phyloP scores from a whole-genome alignment of 1,140 invertebrate genomes.

The Bombus waltoni region DNA sequence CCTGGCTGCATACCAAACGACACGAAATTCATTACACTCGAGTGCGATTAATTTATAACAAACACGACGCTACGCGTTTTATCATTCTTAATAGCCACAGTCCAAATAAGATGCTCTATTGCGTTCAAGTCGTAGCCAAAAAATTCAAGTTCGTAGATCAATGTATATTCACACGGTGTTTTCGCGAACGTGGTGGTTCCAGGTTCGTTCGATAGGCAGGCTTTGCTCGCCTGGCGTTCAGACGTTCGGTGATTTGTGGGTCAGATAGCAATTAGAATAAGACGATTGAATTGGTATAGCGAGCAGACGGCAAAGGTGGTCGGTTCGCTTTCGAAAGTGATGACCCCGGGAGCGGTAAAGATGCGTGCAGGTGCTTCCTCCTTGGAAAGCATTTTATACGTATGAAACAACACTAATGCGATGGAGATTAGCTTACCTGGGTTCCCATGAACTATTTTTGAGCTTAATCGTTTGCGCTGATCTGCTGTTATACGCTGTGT shows the following conservation, averaged over 20 bases:
- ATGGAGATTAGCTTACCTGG: slow-evolving; percentile 73
- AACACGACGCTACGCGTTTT: too few relatives aligned
- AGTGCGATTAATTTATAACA: neutral
- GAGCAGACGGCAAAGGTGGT: neutral
- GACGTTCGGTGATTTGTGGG: slow-evolving; percentile 15
- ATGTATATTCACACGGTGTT: neutral
- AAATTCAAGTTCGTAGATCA: too few relatives aligned
- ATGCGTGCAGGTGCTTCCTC: slow-evolving; percentile 66
- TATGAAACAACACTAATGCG: slow-evolving; percentile 71
- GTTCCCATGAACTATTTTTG: slow-evolving; percentile 81
- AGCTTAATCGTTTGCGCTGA: slow-evolving; percentile 78
- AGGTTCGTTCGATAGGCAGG: neutral
- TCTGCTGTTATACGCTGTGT: slow-evolving; percentile 70
- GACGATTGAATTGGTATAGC: slow-evolving; percentile 34
- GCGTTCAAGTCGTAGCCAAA: too few relatives aligned
- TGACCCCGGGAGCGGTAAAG: slow-evolving; percentile 60
- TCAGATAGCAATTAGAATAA: slow-evolving; percentile 41
- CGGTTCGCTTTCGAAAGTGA: slow-evolving; percentile 62
- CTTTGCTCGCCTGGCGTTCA: neutral
- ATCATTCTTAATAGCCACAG: too few relatives aligned
- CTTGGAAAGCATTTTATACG: slow-evolving; percentile 67
- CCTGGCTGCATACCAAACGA: too few relatives aligned
- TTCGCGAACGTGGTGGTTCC: neutral
- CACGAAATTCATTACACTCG: neutral
- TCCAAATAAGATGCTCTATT: too few relatives aligned